Percentiles rank a stretch among this genome's conserved stretches.
These are phyloP conservation scores for Enteromius paludinosus DNA, from an alignment of 2,797 vertebrate species.

Conservation along the genomic window DNA sequence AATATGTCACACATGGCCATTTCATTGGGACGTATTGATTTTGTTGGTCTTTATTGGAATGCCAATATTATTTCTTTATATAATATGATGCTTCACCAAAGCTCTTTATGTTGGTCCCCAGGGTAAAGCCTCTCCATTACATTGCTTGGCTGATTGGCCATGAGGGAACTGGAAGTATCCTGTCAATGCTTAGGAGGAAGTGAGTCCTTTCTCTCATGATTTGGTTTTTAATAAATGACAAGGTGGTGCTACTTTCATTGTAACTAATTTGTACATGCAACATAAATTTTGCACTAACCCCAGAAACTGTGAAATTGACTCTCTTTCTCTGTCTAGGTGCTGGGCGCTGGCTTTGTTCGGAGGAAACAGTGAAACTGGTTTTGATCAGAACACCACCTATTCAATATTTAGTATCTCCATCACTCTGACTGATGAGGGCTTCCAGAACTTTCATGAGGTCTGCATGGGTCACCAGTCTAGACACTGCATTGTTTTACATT, in stretches of 20 bases:
- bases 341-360: slow-evolving; percentile 94
- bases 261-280: slow-evolving; percentile 41
- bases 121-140: slow-evolving; percentile 97
- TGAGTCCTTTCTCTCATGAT: slow-evolving; percentile 72
- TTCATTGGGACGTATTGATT: not conserved
- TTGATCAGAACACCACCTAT: slow-evolving; percentile 95
- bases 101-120: slow-evolving; percentile 59
- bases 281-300: not conserved
- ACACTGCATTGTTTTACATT: not conserved
- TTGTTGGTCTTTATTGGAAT: not conserved
- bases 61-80: not conserved
- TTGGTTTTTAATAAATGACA: slow-evolving; percentile 28
- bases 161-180: slow-evolving; percentile 95
- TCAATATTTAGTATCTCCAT: slow-evolving; percentile 96
- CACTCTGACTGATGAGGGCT: slow-evolving; percentile 93
- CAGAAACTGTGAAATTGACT: not conserved
- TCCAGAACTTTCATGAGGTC: slow-evolving; percentile 93
- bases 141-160: slow-evolving; percentile 97
- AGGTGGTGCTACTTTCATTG: not conserved
- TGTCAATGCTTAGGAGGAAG: slow-evolving; percentile 93
- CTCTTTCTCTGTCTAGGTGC: slow-evolving; percentile 77
- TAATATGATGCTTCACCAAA: not conserved
- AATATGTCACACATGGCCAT: not conserved
- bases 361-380: slow-evolving; percentile 95
- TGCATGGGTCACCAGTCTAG: not conserved